Evolutionary conservation across 2,888 invertebrate genomes (phyloP), one percentile per base, ranked within the genome.

Genomic region (Acleris cristana): DNA sequence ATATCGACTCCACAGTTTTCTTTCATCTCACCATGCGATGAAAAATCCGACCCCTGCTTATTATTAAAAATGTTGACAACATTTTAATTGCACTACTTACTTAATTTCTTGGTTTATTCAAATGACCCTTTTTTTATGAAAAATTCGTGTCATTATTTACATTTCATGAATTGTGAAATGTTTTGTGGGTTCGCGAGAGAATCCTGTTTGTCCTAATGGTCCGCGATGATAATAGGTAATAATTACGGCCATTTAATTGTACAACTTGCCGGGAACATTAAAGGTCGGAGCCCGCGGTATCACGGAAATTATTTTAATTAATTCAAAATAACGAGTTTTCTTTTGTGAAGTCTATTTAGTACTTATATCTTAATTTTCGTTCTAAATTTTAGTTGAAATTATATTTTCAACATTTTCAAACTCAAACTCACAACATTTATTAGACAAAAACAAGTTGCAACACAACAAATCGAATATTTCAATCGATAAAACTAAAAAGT

Each of bases 201-300:
- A 44, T 52, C 34, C 59, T 26, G 51, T 51, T 56, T 8, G 21
- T 44, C 19, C 48, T 63, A 55, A 64, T 68, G 55, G 40, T 61
- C 26, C 21, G 59, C 19, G 56, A 19, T n/a, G 56, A 65, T 66
- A 19, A 65, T 45, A 51, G 10, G 30, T 30, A 10, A 60, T 60
- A 49, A 65, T 54, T 54, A 59, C 48, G 19, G 65, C 16, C 65
- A 54, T 49, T 65, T 54, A 59, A 65, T 49, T 40, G 49, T 34
- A 65, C 48, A 21, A 54, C 30, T 55, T 16, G 65, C 21, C 18
- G 59, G 30, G 55, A 55, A 51, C 55, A 65, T 51, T 60, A 10
- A 61, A 21, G 51, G 49, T 21, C 34, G 54, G 34, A 51, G 21
- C 14, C 65, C 7, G 23, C 26, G n/a, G 44, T 34, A 55, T 34